Evolutionary conservation across 2,113 vertebrate species (phyloP).

Genomic region (Lanius ludovicianus): DNA sequence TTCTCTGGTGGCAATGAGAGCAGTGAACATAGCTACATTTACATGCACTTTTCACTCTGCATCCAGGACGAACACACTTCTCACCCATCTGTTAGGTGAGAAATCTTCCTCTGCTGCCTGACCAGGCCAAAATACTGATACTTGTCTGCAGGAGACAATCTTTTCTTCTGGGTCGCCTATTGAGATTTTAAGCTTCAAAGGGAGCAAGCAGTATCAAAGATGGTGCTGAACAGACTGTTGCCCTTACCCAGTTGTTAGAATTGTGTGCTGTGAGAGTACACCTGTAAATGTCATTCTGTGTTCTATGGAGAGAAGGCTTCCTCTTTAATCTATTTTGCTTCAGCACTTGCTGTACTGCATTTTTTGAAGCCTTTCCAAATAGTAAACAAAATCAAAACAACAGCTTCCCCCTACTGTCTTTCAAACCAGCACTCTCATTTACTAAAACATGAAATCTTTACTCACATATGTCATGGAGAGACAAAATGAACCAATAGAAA

Average conservation of each 20-base stretch:
- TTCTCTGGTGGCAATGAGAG: neutral
- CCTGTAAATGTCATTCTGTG: neutral
- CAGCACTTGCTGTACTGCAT: neutral
- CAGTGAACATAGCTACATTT: neutral
- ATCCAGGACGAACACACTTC: neutral
- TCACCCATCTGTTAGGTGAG: neutral
- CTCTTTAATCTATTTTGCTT: neutral
- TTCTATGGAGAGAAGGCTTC: neutral
- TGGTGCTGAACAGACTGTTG: neutral
- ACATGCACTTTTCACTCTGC: neutral
- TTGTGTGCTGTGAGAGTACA: neutral
- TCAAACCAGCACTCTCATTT: conserved; percentile 35
- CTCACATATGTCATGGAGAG: neutral
- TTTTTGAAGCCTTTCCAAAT: conserved; percentile 55
- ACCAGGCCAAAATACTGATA: neutral
- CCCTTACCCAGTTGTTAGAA: neutral
- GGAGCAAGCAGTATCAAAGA: neutral
- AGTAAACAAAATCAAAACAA: conserved; percentile 25
- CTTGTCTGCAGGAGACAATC: neutral
- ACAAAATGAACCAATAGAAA: neutral
- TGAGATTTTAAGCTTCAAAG: neutral
- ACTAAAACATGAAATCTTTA: neutral
- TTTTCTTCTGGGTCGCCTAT: neutral
- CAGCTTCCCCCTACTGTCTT: neutral
- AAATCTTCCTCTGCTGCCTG: neutral